Percentiles rank a stretch among this genome's conserved stretches.
These are phyloP conservation scores for Kuschelorhynchus macadamiae DNA, from an alignment of 2,888 invertebrate genomes.

Conservation along the genomic window DNA sequence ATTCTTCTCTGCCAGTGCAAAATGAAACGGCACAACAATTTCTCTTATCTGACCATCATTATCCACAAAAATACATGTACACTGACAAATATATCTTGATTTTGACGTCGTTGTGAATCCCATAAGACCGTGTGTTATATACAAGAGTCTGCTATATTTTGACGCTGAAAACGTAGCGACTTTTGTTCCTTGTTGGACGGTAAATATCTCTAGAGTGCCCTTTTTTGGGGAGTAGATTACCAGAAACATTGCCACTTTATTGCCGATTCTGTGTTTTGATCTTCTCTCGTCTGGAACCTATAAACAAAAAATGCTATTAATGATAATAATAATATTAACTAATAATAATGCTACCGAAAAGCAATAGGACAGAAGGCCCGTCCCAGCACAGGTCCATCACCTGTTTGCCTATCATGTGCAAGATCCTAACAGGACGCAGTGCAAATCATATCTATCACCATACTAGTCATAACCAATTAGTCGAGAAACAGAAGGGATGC, in stretches of 20 bases:
- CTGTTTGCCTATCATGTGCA: too few species aligned
- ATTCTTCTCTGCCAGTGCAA: slow-evolving; percentile 88
- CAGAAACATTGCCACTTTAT: slow-evolving; percentile 82
- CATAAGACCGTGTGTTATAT: slow-evolving; percentile 85
- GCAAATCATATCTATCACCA: too few species aligned
- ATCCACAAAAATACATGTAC: slow-evolving; percentile 86
- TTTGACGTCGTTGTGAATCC: slow-evolving; percentile 76
- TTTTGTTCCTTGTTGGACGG: slow-evolving; percentile 89
- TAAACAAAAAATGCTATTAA: too few species aligned
- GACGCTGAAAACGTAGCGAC: slow-evolving; percentile 93
- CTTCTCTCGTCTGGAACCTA: slow-evolving; percentile 78
- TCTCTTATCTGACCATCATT: slow-evolving; percentile 87
- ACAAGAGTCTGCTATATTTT: slow-evolving; percentile 85
- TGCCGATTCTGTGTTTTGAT: slow-evolving; percentile 60
- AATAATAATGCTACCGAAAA: too few species aligned
- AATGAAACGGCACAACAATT: slow-evolving; percentile 91
- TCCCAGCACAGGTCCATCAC: too few species aligned
- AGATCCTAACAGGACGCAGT: too few species aligned
- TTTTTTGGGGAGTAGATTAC: slow-evolving; percentile 94
- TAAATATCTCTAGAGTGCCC: slow-evolving; percentile 94
- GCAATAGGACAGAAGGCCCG: too few species aligned
- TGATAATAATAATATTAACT: not conserved
- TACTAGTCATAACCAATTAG: too few species aligned
- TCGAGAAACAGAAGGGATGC: too few species aligned
- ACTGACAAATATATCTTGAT: slow-evolving; percentile 73